Conservation (phyloP, 2,888 invertebrate species). For the Tetropium fuscum region DNA sequence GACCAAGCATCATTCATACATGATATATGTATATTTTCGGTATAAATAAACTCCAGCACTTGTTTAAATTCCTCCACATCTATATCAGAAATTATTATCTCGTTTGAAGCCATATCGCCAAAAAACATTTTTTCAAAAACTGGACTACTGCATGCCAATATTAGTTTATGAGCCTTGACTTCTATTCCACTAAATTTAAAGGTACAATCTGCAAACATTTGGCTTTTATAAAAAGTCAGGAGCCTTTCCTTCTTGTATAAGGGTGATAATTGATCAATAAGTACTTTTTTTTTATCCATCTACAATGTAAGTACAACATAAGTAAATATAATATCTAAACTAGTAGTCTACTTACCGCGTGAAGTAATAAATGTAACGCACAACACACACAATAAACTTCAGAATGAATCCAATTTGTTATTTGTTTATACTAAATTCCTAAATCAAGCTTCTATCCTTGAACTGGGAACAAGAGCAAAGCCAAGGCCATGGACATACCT, state of each 20-base stretch:
- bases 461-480: constrained; percentile 54
- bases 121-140: constrained; percentile 79
- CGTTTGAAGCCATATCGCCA: constrained; percentile 70
- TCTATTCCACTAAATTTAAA: constrained; percentile 69
- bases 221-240: constrained; percentile 31
- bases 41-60: constrained; percentile 73
- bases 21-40: constrained; percentile 69
- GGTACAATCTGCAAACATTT: constrained; percentile 67
- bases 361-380: constrained; percentile 2
- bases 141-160: constrained; percentile 75
- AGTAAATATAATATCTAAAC: neutral
- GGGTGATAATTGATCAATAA: constrained; percentile 23
- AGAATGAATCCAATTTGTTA: constrained; percentile 25
- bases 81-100: constrained; percentile 71
- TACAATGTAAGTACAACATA: constrained; percentile 18
- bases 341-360: constrained; percentile 36
- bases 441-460: constrained; percentile 52
- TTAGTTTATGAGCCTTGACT: constrained; percentile 72
- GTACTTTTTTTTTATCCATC: constrained; percentile 36
- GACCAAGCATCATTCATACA: constrained; percentile 73
- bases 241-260: constrained; percentile 34
- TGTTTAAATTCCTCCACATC: constrained; percentile 72
- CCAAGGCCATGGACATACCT: constrained; percentile 50
- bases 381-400: constrained; percentile 33
- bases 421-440: constrained; percentile 40